Evolutionary conservation across 1,140 invertebrate genomes (phyloP).

Genomic region (Drosophila sturtevanti): DNA sequence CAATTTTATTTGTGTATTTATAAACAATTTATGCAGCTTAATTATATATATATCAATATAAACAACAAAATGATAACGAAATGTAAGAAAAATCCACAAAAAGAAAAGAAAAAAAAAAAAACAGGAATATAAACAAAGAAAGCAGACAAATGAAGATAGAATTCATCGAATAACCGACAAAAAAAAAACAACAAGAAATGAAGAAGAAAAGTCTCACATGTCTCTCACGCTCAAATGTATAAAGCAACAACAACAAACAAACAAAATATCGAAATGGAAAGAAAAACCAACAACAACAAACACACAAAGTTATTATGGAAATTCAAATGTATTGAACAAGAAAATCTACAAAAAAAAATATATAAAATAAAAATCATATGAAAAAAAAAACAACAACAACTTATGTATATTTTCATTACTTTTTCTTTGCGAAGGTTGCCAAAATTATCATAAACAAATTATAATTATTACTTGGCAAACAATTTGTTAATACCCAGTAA

Average conservation of each 20-base stretch:
- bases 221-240: constrained; percentile 71
- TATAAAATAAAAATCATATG: constrained; percentile 69
- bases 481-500: neutral
- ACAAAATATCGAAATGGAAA: constrained; percentile 53
- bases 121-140: constrained; percentile 31
- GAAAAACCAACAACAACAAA: constrained; percentile 55
- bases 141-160: neutral
- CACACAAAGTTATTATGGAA: constrained; percentile 64
- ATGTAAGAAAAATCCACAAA: constrained; percentile 48
- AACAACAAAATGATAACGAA: neutral
- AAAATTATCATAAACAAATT: constrained; percentile 42
- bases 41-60: constrained; percentile 49
- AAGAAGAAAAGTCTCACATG: constrained; percentile 67
- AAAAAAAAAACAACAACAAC: constrained; percentile 50
- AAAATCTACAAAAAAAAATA: constrained; percentile 70
- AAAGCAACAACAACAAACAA: constrained; percentile 52
- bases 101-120: constrained; percentile 49
- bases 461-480: constrained; percentile 39
- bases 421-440: constrained; percentile 32
- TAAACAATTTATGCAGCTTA: constrained; percentile 80
- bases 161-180: constrained; percentile 13
- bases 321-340: constrained; percentile 60
- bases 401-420: constrained; percentile 14
- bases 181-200: constrained; percentile 36
- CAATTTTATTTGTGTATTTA: constrained; percentile 76